Percentiles rank a stretch among this genome's conserved stretches.
Evolutionary conservation across 2,888 invertebrate species (phyloP).

Genomic region (Papilio elwesi): DNA sequence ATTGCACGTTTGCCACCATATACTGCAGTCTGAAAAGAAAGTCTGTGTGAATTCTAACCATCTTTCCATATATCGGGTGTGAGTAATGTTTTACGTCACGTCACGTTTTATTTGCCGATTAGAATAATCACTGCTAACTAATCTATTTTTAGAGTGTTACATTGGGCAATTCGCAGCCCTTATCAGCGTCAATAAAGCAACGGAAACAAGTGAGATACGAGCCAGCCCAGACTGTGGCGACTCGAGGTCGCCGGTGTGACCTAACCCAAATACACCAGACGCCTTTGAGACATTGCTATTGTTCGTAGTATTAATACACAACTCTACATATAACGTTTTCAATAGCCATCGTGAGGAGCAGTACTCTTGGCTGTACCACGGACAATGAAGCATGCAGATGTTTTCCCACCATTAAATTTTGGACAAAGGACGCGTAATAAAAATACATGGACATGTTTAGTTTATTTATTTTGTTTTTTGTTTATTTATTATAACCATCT

Average conservation of each 20-base stretch:
- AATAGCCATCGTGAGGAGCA: no score
- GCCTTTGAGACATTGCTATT: conserved; percentile 18
- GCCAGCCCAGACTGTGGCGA: conserved; percentile 19
- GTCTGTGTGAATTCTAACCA: no score
- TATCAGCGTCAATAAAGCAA: conserved; percentile 25
- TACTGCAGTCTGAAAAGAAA: no score
- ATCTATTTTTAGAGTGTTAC: neutral
- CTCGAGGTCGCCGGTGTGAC: conserved; percentile 3
- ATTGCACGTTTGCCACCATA: no score
- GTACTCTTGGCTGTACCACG: no score
- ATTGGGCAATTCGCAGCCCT: conserved; percentile 24
- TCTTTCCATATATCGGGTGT: neutral
- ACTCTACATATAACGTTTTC: no score
- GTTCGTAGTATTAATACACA: neutral
- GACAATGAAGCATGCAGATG: no score
- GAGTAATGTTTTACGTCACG: neutral
- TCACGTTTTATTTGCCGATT: neutral
- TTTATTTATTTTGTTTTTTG: no score
- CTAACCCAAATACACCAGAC: conserved; percentile 9
- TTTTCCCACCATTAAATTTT: no score
- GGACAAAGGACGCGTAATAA: no score
- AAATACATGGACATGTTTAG: no score
- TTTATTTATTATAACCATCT: no score
- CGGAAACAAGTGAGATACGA: conserved; percentile 25
- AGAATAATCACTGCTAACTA: neutral